Evolutionary conservation across 2,888 invertebrate species (phyloP).

Genomic region (Phanerotoma sp.): DNA sequence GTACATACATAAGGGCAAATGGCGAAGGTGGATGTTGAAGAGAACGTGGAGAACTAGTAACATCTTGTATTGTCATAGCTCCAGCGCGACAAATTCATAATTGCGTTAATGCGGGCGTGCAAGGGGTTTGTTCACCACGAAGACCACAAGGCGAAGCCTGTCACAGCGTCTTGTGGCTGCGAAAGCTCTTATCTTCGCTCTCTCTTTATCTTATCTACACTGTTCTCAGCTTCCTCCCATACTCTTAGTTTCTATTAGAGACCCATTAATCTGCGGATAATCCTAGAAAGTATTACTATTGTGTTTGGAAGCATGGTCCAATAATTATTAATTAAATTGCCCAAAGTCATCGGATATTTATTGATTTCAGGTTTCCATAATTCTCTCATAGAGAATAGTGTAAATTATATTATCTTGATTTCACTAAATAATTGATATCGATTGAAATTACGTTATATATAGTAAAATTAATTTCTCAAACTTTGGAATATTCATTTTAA

Average conservation of each 20-base stretch:
- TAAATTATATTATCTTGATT: no score
- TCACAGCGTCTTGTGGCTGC: conserved; percentile 45
- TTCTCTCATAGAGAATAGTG: no score
- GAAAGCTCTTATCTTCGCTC: conserved; percentile 35
- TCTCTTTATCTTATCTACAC: conserved; percentile 20
- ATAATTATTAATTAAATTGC: conserved; percentile 52
- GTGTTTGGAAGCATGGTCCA: conserved; percentile 38
- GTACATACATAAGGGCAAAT: conserved; percentile 23
- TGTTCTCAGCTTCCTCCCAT: conserved; percentile 25
- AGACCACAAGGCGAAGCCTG: conserved; percentile 45
- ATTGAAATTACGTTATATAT: no score
- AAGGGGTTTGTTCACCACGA: conserved; percentile 43
- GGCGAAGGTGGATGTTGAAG: conserved; percentile 22
- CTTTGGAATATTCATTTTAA: no score
- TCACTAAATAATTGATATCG: no score
- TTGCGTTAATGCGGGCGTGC: conserved; percentile 54
- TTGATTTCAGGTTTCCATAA: no score
- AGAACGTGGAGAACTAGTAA: conserved; percentile 41
- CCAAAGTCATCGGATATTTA: conserved; percentile 31
- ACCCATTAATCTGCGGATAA: conserved; percentile 55
- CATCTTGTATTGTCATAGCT: conserved; percentile 58
- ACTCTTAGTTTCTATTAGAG: conserved; percentile 13
- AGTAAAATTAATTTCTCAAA: no score
- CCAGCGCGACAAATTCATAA: conserved; percentile 56
- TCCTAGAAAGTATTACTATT: conserved; percentile 45